Conservation (phyloP, 2,113 vertebrate genomes). For the Forbesichthys agassizii region DNA sequence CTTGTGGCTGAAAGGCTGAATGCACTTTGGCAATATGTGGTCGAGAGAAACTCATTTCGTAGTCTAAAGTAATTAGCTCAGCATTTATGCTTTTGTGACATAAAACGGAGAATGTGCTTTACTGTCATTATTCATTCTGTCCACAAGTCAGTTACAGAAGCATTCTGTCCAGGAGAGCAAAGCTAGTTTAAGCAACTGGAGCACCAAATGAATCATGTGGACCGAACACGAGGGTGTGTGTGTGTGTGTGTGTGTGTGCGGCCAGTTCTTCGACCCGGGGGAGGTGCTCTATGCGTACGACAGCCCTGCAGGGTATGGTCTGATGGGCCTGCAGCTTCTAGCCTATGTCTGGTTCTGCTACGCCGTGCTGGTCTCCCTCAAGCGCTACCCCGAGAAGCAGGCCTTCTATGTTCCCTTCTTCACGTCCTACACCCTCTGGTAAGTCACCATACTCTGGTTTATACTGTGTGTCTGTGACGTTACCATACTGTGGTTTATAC, state of each 20-base stretch:
- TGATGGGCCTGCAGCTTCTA: conserved; percentile 88
- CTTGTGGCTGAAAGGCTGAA: too few relatives aligned
- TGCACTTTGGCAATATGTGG: too few relatives aligned
- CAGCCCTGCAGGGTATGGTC: conserved; percentile 88
- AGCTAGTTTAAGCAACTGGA: too few relatives aligned
- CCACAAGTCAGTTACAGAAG: too few relatives aligned
- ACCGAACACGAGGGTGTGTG: conserved; percentile 22
- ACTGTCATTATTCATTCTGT: too few relatives aligned
- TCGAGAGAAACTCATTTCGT: too few relatives aligned
- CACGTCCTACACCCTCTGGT: conserved; percentile 91
- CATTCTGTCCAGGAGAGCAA: too few relatives aligned
- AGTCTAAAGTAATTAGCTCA: too few relatives aligned
- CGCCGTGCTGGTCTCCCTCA: conserved; percentile 86
- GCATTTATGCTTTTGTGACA: too few relatives aligned
- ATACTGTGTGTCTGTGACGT: too few relatives aligned
- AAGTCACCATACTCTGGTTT: conserved; percentile 42
- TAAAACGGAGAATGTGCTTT: too few relatives aligned
- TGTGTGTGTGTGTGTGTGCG: neutral
- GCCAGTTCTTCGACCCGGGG: conserved; percentile 90
- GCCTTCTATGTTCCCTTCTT: conserved; percentile 92
- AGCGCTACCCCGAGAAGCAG: conserved; percentile 90
- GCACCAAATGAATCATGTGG: neutral
- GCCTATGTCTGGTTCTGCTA: conserved; percentile 95
- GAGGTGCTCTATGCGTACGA: conserved; percentile 91
- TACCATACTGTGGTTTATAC: too few relatives aligned